phyloP scores from a whole-genome alignment of 1,140 invertebrate genomes.

The Procambarus clarkii region DNA sequence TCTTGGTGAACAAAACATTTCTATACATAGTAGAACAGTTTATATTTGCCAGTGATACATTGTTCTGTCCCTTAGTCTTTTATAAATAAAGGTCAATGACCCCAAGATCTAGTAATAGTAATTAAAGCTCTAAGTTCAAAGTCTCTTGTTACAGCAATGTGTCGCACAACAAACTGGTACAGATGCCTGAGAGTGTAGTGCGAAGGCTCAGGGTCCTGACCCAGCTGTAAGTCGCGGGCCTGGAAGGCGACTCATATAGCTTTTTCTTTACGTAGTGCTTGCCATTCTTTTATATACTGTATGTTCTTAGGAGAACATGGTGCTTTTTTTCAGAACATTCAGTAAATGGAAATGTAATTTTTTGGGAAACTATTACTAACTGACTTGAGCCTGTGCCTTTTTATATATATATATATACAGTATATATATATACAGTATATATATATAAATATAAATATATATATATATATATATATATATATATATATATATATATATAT shows the following conservation, averaged over 20 bases:
- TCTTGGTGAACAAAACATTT: not conserved
- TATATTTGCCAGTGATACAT: not conserved
- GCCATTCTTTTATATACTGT: not conserved
- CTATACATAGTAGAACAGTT: not conserved
- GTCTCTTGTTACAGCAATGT: conserved; percentile 68
- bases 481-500: too few species aligned
- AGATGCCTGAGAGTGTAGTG: conserved; percentile 55
- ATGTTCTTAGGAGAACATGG: not conserved
- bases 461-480: too few species aligned
- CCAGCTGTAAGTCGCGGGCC: conserved; percentile 57
- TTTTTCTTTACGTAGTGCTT: not conserved
- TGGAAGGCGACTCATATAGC: conserved; percentile 5
- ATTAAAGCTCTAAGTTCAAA: conserved; percentile 30
- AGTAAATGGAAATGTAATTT: not conserved
- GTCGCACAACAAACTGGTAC: conserved; percentile 68
- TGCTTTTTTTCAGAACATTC: not conserved
- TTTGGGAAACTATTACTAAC: not conserved
- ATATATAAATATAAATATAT: too few species aligned
- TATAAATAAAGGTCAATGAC: not conserved
- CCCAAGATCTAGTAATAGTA: not conserved
- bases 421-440: too few species aligned
- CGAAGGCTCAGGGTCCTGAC: conserved; percentile 59
- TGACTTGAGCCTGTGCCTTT: not conserved
- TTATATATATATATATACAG: too few species aligned
- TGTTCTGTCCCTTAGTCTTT: not conserved